phyloP scores from a whole-genome alignment of 2,113 vertebrate species.

The Salminus brasiliensis region DNA sequence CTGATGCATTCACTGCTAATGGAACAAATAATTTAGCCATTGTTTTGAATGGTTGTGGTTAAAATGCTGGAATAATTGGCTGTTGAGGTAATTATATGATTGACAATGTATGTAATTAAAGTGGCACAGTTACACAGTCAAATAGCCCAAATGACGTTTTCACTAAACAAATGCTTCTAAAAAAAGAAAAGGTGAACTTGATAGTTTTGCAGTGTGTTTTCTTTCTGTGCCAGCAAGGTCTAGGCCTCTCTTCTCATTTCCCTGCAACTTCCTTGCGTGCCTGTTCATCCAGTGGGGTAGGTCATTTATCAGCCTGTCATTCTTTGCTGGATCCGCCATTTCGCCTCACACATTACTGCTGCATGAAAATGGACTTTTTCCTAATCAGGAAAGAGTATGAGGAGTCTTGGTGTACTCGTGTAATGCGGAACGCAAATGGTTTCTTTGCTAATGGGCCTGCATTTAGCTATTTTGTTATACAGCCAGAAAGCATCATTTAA shows the following conservation, averaged over 20 bases:
- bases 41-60: not conserved
- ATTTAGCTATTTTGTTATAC: not conserved
- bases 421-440: not conserved
- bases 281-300: not conserved
- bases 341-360: not conserved
- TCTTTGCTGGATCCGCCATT: not conserved
- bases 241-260: not conserved
- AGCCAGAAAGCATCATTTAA: not conserved
- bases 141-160: not conserved
- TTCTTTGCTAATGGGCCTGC: not conserved
- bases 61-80: constrained; percentile 2
- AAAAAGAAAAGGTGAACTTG: not conserved
- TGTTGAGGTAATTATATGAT: not conserved
- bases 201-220: not conserved
- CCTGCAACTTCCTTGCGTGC: not conserved
- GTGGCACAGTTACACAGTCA: not conserved
- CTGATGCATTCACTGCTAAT: not conserved
- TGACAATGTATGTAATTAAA: not conserved
- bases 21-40: not conserved
- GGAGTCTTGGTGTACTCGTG: not conserved
- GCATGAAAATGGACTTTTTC: not conserved
- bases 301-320: not conserved
- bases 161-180: not conserved
- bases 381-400: not conserved
- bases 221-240: not conserved